Base-by-base conservation (phyloP, 2,888 invertebrate species). In the Hypercompe scribonia region DNA sequence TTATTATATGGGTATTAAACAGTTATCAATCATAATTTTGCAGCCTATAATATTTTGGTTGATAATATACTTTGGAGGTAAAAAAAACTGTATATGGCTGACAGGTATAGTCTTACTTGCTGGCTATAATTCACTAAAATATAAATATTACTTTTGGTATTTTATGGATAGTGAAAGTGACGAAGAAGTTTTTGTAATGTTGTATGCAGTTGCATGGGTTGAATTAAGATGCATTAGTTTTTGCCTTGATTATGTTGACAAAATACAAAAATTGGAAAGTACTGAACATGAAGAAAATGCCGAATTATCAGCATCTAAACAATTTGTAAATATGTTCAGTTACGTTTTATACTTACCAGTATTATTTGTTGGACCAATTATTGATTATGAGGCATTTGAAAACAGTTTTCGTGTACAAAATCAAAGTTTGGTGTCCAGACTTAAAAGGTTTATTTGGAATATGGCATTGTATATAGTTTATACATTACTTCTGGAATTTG, bases 321-420 rank as follows among this genome's bases (percentile, higher is more conserved):
- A 78, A 74, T 81, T 96, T 4, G 80, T 95, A 70, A 95, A 97
- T 78, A 96, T 97, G 85, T 89, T 98, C 70, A 97, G 97, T 33
- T 99, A 99, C 90, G 96, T 97, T 74, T 96, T 98, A 69, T 99
- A 99, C 91, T 95, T 98, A 71, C 99, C 99, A 33, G 96, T 97
- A n/a, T 94, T 98, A 75, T 97, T 97, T 84, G 96, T 97, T 83
- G 99, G 99, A 31, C 99, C 99, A n/a, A 96, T 99, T 72, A 96
- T 99, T 83, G 94, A 97, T 13, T 98, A 97, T 92, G 95, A 97
- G 81, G 97, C 97, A 75, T 99, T 98, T 93, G 93, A 94, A 80
- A 93, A 86, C 72, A 94, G 91, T 89, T 94, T 93, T 82, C 77
- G 82, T 68, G 79, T 70, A n/a, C 85, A 81, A 74, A 89, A 86